A percentile compares a stretch with the other conserved stretches of the same genome.
phyloP scores from a whole-genome alignment of 2,797 vertebrate species.

The Spinibarbus caldwelli region DNA sequence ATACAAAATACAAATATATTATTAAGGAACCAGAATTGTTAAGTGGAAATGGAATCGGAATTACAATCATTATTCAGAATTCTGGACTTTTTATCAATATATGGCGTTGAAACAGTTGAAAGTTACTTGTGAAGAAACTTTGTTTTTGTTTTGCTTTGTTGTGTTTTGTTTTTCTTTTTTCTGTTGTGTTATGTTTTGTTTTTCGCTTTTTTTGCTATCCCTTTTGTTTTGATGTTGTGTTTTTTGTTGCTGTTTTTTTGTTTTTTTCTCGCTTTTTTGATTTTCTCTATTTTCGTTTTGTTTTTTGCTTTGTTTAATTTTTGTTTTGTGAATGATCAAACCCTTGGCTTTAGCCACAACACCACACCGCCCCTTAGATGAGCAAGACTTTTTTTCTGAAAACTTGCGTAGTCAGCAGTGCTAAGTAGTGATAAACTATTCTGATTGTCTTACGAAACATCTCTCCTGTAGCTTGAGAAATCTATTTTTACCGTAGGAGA shows the following conservation, averaged over 20 bases:
- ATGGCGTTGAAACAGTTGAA: neutral
- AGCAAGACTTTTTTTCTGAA: neutral
- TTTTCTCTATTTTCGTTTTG: neutral
- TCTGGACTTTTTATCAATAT: neutral
- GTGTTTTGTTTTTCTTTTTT: neutral
- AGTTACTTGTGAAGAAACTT: neutral
- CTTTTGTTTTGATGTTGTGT: neutral
- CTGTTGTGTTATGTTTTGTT: neutral
- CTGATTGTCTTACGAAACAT: neutral
- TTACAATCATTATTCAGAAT: neutral
- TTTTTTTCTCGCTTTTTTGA: neutral
- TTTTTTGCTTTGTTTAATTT: neutral
- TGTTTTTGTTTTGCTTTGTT: neutral
- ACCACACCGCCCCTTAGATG: too few species aligned
- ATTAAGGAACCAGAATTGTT: neutral
- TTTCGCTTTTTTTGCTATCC: neutral
- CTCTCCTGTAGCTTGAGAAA: slow-evolving; percentile 13
- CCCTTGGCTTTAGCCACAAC: neutral
- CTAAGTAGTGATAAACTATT: neutral
- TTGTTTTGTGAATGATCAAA: neutral
- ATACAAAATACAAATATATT: too few species aligned
- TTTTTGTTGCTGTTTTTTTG: neutral
- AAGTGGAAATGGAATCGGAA: too few species aligned
- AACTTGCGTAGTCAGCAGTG: neutral
- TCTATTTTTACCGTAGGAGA: neutral